Evolutionary conservation across 2,888 invertebrate species (phyloP).

Genomic region (Penaeus monodon): DNA sequence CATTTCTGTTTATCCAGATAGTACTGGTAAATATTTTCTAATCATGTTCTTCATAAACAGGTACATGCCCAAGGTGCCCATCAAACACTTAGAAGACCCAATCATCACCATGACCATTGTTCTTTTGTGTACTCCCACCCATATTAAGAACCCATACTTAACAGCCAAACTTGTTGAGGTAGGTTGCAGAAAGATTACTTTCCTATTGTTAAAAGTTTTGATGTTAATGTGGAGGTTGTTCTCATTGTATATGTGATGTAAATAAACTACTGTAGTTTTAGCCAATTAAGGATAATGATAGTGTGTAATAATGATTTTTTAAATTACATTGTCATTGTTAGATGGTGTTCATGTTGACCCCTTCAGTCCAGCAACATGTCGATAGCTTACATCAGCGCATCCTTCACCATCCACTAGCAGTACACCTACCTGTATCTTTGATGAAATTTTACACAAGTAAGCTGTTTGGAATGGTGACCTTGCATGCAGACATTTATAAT

Average conservation of each 20-base stretch:
- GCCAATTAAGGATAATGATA: no score
- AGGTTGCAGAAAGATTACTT: background rate
- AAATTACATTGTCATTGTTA: slow-evolving; percentile 70
- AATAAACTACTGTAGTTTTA: background rate
- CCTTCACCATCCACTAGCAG: slow-evolving; percentile 88
- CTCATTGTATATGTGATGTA: background rate
- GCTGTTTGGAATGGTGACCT: slow-evolving; percentile 34
- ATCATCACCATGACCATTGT: slow-evolving; percentile 90
- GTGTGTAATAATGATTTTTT: background rate
- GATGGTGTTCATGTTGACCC: slow-evolving; percentile 76
- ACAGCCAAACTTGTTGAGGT: slow-evolving; percentile 93
- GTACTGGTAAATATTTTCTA: no score
- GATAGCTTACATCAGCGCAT: slow-evolving; percentile 69
- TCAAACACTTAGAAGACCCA: slow-evolving; percentile 83
- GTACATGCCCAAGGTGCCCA: slow-evolving; percentile 81
- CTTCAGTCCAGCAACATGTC: slow-evolving; percentile 70
- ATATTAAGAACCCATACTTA: slow-evolving; percentile 95
- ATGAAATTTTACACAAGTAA: slow-evolving; percentile 95
- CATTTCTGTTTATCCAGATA: no score
- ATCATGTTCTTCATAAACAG: slow-evolving; percentile 70
- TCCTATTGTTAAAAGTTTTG: background rate
- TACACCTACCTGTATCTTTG: slow-evolving; percentile 85
- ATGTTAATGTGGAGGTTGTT: background rate
- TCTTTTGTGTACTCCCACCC: slow-evolving; percentile 89
- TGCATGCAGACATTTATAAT: background rate